Percentiles rank a stretch among this genome's conserved stretches.
phyloP scores from a whole-genome alignment of 2,888 invertebrate genomes.

The Spisula subtruncata region DNA sequence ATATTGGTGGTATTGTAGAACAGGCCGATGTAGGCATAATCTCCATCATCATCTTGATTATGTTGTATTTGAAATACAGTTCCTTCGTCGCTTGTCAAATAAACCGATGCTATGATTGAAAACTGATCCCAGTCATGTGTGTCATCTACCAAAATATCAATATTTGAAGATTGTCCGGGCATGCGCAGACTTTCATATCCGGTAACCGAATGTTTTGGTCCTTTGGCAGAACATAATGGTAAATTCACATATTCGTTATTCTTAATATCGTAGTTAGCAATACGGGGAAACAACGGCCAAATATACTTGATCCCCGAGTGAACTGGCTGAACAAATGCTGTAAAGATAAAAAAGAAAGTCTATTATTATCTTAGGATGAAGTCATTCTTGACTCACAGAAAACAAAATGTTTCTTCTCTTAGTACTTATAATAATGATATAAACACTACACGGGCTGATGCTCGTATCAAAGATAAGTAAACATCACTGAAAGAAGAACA shows the following conservation, averaged over 20 bases:
- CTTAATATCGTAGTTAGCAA: neutral
- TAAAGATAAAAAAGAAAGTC: neutral
- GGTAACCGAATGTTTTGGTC: neutral
- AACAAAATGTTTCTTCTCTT: no score
- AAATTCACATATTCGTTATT: neutral
- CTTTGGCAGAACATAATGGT: neutral
- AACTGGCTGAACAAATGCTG: neutral
- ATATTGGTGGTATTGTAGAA: neutral
- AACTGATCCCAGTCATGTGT: neutral
- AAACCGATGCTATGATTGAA: neutral
- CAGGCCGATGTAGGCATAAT: neutral
- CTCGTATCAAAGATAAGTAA: no score
- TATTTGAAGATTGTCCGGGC: neutral
- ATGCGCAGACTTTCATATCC: slow-evolving; percentile 11
- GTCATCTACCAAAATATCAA: neutral
- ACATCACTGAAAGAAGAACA: no score
- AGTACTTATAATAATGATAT: no score
- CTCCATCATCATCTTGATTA: neutral
- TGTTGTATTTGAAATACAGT: neutral
- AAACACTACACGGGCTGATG: no score
- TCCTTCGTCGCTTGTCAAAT: neutral
- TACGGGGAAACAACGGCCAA: neutral
- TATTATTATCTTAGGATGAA: neutral
- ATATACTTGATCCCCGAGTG: neutral
- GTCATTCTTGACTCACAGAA: no score